Evolutionary conservation across 2,113 vertebrate species (phyloP).

Genomic region (Oncorhynchus nerka): DNA sequence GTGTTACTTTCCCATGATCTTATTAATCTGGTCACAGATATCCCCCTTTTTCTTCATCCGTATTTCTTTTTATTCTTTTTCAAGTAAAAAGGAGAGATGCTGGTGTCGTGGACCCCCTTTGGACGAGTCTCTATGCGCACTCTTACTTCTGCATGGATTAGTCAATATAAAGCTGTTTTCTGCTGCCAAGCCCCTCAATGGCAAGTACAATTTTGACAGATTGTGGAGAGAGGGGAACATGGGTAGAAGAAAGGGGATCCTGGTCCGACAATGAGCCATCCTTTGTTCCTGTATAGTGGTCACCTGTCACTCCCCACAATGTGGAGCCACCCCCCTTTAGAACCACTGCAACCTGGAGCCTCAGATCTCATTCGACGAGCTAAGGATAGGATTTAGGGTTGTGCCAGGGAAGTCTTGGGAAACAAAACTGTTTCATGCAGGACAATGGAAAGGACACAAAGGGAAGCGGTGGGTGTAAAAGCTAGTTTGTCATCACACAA

Average conservation of each 20-base stretch:
- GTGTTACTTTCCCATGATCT: slow-evolving; percentile 70
- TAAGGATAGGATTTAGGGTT: slow-evolving; percentile 53
- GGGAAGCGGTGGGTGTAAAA: slow-evolving; percentile 25
- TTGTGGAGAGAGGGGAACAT: slow-evolving; percentile 79
- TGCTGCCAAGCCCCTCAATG: slow-evolving; percentile 72
- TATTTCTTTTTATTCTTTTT: slow-evolving; percentile 3
- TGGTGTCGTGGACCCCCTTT: not conserved
- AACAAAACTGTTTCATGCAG: slow-evolving; percentile 44
- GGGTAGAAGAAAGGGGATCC: slow-evolving; percentile 76
- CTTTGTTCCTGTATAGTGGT: slow-evolving; percentile 80
- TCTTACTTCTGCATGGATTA: slow-evolving; percentile 80
- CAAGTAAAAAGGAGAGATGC: not conserved
- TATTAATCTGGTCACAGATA: slow-evolving; percentile 74
- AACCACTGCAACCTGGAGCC: slow-evolving; percentile 61
- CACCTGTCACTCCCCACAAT: slow-evolving; percentile 80
- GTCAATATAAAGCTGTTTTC: slow-evolving; percentile 79
- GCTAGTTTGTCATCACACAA: slow-evolving; percentile 7
- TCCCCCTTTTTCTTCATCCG: slow-evolving; percentile 38
- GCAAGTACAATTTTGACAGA: slow-evolving; percentile 80
- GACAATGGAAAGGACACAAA: slow-evolving; percentile 44
- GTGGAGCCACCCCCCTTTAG: slow-evolving; percentile 37
- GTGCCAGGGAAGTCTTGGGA: slow-evolving; percentile 58
- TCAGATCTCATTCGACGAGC: slow-evolving; percentile 59
- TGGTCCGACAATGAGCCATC: slow-evolving; percentile 75
- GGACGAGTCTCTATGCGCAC: slow-evolving; percentile 60